Evolutionary conservation across 1,140 invertebrate species (phyloP).

Genomic region (Danaus melanippus): DNA sequence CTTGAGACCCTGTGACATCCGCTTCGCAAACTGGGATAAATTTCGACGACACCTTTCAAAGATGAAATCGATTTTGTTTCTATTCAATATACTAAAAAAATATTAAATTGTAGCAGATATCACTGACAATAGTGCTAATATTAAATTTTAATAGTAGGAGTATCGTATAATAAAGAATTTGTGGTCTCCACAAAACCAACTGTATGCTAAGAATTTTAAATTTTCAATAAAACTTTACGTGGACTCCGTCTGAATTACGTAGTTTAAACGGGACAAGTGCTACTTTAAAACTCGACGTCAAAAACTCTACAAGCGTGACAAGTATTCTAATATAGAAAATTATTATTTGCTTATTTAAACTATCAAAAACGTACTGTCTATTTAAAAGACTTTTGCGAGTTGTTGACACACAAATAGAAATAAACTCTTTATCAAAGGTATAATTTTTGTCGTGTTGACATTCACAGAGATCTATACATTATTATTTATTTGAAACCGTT

Average conservation of each 20-base stretch:
- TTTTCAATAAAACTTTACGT: slow-evolving; percentile 36
- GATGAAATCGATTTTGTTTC: no score
- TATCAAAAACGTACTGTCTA: no score
- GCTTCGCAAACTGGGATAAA: slow-evolving; percentile 19
- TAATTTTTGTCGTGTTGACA: slow-evolving; percentile 12
- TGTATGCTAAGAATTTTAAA: slow-evolving; percentile 33
- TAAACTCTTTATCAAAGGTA: no score
- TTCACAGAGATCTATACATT: slow-evolving; percentile 1
- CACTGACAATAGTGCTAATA: no score
- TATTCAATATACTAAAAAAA: no score
- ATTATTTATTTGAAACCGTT: slow-evolving; percentile 33
- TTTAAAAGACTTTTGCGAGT: no score
- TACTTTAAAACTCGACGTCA: slow-evolving; percentile 26
- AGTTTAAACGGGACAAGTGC: slow-evolving; percentile 28
- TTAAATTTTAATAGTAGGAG: no score
- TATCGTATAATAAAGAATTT: not conserved
- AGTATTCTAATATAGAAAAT: slow-evolving; percentile 14
- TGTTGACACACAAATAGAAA: no score
- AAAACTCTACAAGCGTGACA: slow-evolving; percentile 16
- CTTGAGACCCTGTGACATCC: slow-evolving; percentile 29
- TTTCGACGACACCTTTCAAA: slow-evolving; percentile 4
- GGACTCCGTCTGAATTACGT: slow-evolving; percentile 29
- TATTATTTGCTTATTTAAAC: not conserved
- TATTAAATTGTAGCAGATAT: no score
- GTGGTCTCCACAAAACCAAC: slow-evolving; percentile 15